Percentiles rank a stretch among this genome's conserved stretches.
These are phyloP conservation scores for Protobothrops mucrosquamatus DNA, from an alignment of 2,113 vertebrate genomes.

Conservation along the genomic window DNA sequence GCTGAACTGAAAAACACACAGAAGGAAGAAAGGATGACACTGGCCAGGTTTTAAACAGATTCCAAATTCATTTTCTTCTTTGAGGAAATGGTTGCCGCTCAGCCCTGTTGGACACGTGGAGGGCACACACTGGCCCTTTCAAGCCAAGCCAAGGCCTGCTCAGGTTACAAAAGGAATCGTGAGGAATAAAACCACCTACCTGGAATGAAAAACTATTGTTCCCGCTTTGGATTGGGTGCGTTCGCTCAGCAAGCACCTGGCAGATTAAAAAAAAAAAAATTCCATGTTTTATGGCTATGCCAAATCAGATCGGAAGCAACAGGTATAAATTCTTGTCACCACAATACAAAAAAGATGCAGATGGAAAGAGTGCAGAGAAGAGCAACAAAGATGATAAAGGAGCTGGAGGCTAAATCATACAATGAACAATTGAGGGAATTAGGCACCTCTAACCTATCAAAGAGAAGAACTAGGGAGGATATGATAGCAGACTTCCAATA, in stretches of 20 bases:
- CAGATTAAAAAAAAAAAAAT: not conserved
- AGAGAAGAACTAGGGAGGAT: not conserved
- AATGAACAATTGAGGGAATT: not conserved
- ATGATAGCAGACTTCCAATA: not conserved
- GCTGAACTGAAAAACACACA: constrained; percentile 72
- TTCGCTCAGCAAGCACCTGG: constrained; percentile 51
- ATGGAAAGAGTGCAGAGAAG: not conserved
- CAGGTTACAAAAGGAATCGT: not conserved
- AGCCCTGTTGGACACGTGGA: no score
- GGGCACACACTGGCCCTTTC: not conserved
- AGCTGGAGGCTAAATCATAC: not conserved
- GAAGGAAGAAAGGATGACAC: constrained; percentile 2
- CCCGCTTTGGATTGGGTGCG: constrained; percentile 58
- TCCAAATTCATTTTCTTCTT: not conserved
- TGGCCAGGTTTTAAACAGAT: not conserved
- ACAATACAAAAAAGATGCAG: not conserved
- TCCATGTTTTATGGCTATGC: not conserved
- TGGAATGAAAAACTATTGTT: constrained; percentile 67
- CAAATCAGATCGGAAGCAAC: not conserved
- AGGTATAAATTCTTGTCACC: not conserved
- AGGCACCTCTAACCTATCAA: not conserved
- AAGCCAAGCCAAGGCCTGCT: not conserved
- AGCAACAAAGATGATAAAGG: not conserved
- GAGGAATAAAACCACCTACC: constrained; percentile 54
- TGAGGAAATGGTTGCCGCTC: not conserved